Evolutionary conservation across 2,797 vertebrate species (phyloP).

Genomic region (Agapornis canus): DNA sequence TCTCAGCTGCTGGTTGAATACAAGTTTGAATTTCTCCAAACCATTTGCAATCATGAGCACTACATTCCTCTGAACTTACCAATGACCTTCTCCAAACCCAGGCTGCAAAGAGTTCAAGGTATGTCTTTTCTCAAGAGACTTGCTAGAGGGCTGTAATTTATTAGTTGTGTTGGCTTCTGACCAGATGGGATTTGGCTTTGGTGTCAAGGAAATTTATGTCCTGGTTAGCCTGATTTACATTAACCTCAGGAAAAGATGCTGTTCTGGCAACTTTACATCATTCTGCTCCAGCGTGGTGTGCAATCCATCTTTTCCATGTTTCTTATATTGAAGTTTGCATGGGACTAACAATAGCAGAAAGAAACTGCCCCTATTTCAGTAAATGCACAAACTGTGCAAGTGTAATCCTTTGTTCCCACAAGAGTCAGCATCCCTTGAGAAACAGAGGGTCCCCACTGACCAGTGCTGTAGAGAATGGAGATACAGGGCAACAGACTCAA

Average conservation of each 20-base stretch:
- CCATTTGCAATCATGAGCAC: constrained; percentile 93
- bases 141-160: background rate
- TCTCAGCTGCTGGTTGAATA: constrained; percentile 90
- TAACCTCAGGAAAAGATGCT: background rate
- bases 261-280: background rate
- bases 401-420: background rate
- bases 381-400: background rate
- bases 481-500: background rate
- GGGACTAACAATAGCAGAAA: background rate
- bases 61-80: constrained; percentile 97
- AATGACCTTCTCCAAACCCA: constrained; percentile 93
- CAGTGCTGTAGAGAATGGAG: background rate
- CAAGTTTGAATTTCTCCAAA: constrained; percentile 96
- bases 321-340: background rate
- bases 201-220: background rate
- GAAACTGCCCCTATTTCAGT: background rate
- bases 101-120: constrained; percentile 93
- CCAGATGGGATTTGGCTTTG: background rate
- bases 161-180: background rate
- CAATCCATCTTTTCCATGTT: background rate
- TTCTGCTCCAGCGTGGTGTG: background rate
- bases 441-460: accelerated
- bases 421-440: background rate
- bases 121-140: constrained; percentile 34
- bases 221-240: background rate